These are phyloP conservation scores for Parnassius mnemosyne DNA, from an alignment of 2,888 invertebrate genomes.

Conservation along the genomic window DNA sequence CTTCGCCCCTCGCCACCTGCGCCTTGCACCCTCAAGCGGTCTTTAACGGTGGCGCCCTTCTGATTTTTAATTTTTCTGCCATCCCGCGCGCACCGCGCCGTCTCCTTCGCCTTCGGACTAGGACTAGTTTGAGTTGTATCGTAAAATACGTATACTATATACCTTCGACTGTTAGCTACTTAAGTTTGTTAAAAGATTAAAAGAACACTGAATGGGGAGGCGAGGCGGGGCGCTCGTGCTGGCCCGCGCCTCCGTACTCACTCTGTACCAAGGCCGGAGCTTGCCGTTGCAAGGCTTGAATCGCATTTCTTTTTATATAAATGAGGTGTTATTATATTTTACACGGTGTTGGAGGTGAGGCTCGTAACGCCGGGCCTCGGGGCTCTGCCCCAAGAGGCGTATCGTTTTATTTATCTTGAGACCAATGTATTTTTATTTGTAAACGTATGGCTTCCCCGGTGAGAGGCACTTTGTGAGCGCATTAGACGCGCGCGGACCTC, in stretches of 20 bases:
- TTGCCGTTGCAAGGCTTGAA: constrained; percentile 40
- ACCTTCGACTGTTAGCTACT: constrained; percentile 30
- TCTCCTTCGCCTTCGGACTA: constrained; percentile 31
- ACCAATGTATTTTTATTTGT: constrained; percentile 75
- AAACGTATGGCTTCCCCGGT: constrained; percentile 41
- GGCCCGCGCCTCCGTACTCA: constrained; percentile 33
- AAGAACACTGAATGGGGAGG: constrained; percentile 21
- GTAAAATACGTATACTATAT: constrained; percentile 13
- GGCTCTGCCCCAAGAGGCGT: constrained; percentile 59
- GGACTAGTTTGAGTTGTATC: constrained; percentile 29
- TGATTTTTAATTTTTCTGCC: constrained; percentile 36
- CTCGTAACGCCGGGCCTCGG: constrained; percentile 47
- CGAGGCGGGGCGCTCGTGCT: constrained; percentile 29
- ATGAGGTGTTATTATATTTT: constrained; percentile 61
- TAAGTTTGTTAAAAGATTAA: constrained; percentile 24
- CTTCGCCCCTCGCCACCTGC: constrained; percentile 33
- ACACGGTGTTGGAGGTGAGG: constrained; percentile 42
- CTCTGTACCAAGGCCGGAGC: constrained; percentile 30
- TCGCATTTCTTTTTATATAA: constrained; percentile 61
- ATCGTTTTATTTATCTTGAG: constrained; percentile 74
- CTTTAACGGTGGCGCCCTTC: constrained; percentile 33
- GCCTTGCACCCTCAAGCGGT: constrained; percentile 27
- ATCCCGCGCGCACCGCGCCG: constrained; percentile 34
- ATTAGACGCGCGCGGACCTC: constrained; percentile 39
- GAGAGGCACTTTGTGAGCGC: constrained; percentile 35